A percentile compares a stretch with the other conserved stretches of the same genome.
Conservation (phyloP, 1,140 invertebrate genomes). For the Apis cerana region DNA sequence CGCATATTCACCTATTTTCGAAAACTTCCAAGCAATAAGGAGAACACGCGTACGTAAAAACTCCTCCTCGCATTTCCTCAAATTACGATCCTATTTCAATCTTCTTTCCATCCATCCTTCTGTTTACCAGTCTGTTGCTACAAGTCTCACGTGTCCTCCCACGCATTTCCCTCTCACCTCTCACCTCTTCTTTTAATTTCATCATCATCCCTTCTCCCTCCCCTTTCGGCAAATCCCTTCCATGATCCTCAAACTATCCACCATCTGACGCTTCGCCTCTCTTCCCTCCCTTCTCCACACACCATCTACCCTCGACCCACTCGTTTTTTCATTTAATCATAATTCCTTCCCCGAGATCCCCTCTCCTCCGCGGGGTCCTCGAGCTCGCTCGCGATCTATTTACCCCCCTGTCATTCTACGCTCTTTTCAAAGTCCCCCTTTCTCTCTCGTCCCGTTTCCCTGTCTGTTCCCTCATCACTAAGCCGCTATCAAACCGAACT, state of each 20-base stretch:
- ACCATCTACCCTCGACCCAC: neutral
- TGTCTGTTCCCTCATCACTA: neutral
- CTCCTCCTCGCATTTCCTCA: no score
- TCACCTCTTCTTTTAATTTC: neutral
- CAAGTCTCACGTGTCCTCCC: neutral
- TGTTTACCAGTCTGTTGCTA: no score
- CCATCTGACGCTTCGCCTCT: neutral
- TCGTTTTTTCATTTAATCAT: constrained; percentile 15
- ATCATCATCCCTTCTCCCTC: neutral
- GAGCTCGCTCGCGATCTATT: constrained; percentile 21
- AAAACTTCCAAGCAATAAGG: no score
- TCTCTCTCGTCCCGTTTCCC: neutral
- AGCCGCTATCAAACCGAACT: neutral
- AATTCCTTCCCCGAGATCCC: constrained; percentile 11
- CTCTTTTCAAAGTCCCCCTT: neutral
- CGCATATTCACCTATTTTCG: no score
- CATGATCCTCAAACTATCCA: neutral
- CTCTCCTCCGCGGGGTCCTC: constrained; percentile 1
- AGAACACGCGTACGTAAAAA: no score
- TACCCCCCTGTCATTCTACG: constrained; percentile 27
- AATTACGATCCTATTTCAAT: no score
- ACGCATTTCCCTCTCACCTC: neutral
- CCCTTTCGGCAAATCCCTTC: neutral
- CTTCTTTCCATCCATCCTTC: no score
- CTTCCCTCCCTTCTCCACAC: neutral